These are phyloP conservation scores for human DNA, from an alignment of 2,113 vertebrate genomes.

Conservation along the genomic window DNA sequence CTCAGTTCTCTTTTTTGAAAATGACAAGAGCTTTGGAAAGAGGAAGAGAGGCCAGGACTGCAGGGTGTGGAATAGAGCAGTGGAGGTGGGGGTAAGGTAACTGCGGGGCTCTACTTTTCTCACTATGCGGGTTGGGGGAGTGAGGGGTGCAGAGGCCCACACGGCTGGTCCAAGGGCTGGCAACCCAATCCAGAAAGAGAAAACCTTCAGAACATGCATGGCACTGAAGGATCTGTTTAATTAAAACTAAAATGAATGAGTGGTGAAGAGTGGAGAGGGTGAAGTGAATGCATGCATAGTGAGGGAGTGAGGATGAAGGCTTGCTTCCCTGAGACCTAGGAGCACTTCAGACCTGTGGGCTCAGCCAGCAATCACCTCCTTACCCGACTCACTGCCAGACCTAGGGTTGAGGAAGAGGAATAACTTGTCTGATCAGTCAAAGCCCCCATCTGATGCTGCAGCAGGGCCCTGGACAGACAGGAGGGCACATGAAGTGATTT, in stretches of 20 bases:
- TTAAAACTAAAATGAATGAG: not conserved
- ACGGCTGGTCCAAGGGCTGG: not conserved
- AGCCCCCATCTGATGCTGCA: not conserved
- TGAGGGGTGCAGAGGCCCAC: not conserved
- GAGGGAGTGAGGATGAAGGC: too few relatives aligned
- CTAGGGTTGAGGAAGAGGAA: not conserved
- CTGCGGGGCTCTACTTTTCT: not conserved
- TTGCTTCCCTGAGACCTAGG: not conserved
- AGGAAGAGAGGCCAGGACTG: conserved; percentile 58
- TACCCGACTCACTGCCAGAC: not conserved
- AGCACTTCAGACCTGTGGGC: not conserved
- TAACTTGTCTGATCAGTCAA: not conserved
- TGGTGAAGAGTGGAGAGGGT: not conserved
- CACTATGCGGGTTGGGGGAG: not conserved
- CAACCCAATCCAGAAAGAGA: not conserved
- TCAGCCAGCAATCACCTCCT: not conserved
- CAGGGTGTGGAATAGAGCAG: not conserved
- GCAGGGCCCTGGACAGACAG: not conserved
- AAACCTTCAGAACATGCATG: not conserved
- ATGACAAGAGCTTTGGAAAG: conserved; percentile 56
- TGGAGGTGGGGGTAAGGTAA: not conserved
- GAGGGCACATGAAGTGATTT: not conserved
- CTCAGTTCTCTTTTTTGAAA: conserved; percentile 69
- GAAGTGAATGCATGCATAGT: not conserved
- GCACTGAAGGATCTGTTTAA: not conserved